Base-by-base conservation (phyloP, 2,113 vertebrate genomes). In the Columba livia region DNA sequence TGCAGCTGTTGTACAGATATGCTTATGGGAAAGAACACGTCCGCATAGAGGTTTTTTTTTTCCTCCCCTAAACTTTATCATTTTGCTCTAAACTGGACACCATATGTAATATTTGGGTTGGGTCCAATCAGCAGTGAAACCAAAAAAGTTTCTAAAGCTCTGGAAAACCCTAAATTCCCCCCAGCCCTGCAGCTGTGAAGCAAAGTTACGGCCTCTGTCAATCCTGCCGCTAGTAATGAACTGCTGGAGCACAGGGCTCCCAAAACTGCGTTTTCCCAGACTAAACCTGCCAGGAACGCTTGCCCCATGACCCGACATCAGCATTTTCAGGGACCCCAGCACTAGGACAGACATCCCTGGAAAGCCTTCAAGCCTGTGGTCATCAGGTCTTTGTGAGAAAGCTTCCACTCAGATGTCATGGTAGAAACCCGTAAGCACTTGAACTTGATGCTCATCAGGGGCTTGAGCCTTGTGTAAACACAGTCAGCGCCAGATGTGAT, bases 201-300 rank as follows among this genome's bases (percentile, higher is more conserved):
- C n/a, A 71, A 85, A 94, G 81, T 57, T 89, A 57, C 89, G 0
- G 20, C 91, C 80, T 95, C 86, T 95, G 93, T 97, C 94, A 84
- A 12, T 95, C 93, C 91, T 89, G 89, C 77, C 5, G 0, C 86
- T 87, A 11, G 48, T 89, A 90, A 97, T 96, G 95, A 97, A 86
- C 91, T 96, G 89, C 89, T 90, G 86, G 93, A 96, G 89, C 80
- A 81, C 77, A 90, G 89, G 70, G 70, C 91, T 97, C 89, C 83
- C 93, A 84, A 81, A 94, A 87, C 80, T 75, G 62, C 86, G 36
- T 94, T 96, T 96, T 96, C 95, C 95, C 95, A 97, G 96, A 90
- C 53, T 75, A 90, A 81, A 95, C 93, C 93, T 97, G 96, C 95
- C 96, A 97, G 96, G 89, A 97, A 92, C 9, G 16, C 89, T 91